Evolutionary conservation across 2,797 vertebrate genomes (phyloP).

Genomic region (Chromis chromis): DNA sequence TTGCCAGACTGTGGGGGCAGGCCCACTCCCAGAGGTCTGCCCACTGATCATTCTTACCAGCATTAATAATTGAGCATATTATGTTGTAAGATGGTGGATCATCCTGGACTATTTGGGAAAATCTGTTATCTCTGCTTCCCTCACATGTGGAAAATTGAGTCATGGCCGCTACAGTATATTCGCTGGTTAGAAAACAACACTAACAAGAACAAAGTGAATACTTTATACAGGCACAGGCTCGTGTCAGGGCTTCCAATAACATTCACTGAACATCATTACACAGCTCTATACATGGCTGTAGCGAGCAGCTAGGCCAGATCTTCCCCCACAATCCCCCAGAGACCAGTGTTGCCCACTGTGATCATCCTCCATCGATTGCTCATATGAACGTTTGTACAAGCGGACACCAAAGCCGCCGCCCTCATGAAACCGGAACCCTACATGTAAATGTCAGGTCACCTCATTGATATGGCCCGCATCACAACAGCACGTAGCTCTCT

Average conservation of each 20-base stretch:
- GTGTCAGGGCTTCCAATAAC: slow-evolving; percentile 8
- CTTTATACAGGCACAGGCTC: slow-evolving; percentile 18
- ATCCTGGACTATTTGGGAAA: slow-evolving; percentile 39
- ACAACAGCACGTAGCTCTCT: slow-evolving; percentile 47
- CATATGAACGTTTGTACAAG: slow-evolving; percentile 44
- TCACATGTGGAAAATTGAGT: slow-evolving; percentile 5
- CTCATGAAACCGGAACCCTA: slow-evolving; percentile 49
- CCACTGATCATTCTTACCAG: slow-evolving; percentile 51
- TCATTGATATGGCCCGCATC: slow-evolving; percentile 54
- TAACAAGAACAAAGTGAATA: slow-evolving; percentile 26
- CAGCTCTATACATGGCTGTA: slow-evolving; percentile 8
- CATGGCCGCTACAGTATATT: not conserved
- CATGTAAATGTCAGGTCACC: slow-evolving; percentile 63
- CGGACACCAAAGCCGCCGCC: slow-evolving; percentile 36
- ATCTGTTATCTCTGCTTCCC: slow-evolving; percentile 38
- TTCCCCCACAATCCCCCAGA: slow-evolving; percentile 23
- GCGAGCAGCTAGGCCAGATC: slow-evolving; percentile 24
- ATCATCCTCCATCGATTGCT: slow-evolving; percentile 54
- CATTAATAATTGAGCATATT: slow-evolving; percentile 72
- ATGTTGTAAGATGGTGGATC: slow-evolving; percentile 56
- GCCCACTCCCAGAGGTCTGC: slow-evolving; percentile 47
- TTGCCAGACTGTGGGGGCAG: slow-evolving; percentile 50
- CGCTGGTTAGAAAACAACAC: slow-evolving; percentile 18
- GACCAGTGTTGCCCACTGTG: slow-evolving; percentile 32
- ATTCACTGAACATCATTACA: slow-evolving; percentile 13